phyloP scores from a whole-genome alignment of 92 coral and sea anemone genomes.

The Siderastrea siderea region DNA sequence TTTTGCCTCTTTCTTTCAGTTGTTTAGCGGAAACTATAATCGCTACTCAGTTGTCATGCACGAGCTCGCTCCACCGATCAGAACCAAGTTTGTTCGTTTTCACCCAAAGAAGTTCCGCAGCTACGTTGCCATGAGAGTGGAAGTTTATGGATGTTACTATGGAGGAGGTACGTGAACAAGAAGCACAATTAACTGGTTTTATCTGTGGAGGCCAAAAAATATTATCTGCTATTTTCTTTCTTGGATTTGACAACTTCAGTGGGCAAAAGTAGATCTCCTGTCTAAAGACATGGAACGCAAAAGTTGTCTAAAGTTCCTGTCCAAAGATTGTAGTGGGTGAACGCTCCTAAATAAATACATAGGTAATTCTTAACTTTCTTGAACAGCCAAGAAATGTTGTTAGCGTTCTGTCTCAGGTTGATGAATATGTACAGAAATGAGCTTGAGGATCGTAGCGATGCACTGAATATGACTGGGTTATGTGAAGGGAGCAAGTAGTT shows the following conservation, averaged over 20 bases:
- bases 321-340: too few species aligned
- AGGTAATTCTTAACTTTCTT: too few species aligned
- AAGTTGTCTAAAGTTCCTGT: too few species aligned
- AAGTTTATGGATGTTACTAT: conserved; percentile 84
- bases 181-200: too few species aligned
- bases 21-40: conserved; percentile 81
- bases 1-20: conserved; percentile 26
- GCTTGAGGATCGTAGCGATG: too few species aligned
- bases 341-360: too few species aligned
- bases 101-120: conserved; percentile 68
- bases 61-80: conserved; percentile 74
- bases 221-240: neutral
- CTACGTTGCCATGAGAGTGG: conserved; percentile 80
- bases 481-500: too few species aligned
- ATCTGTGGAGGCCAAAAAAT: neutral
- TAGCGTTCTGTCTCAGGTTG: too few species aligned
- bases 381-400: too few species aligned
- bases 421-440: too few species aligned
- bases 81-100: conserved; percentile 74
- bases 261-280: neutral
- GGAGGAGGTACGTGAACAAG: conserved; percentile 65
- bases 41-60: conserved; percentile 67
- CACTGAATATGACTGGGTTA: too few species aligned
- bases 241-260: too few species aligned
- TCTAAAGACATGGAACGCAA: neutral